Percentiles rank a stretch among this genome's conserved stretches.
Evolutionary conservation across 2,113 vertebrate genomes (phyloP).

Genomic region (Hippopotamus amphibius): DNA sequence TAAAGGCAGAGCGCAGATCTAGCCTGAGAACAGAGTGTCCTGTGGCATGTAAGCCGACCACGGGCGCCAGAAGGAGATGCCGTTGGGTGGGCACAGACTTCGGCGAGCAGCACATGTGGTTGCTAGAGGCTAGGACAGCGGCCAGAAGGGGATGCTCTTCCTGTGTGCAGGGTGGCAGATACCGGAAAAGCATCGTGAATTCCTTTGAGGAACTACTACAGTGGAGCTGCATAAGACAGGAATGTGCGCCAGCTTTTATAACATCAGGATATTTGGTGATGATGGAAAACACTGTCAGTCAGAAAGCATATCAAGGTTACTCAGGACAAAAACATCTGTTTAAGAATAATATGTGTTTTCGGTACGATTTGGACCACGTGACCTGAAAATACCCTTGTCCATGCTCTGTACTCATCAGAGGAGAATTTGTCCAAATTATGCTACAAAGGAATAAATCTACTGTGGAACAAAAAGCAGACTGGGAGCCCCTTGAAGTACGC

Average conservation of each 20-base stretch:
- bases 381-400: rapidly evolving
- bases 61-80: rapidly evolving
- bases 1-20: too few species aligned
- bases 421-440: neutral
- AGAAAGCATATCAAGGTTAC: neutral
- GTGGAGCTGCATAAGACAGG: rapidly evolving
- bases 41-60: rapidly evolving
- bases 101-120: too few species aligned
- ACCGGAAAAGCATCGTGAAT: rapidly evolving
- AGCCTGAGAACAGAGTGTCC: neutral
- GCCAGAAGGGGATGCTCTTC: rapidly evolving
- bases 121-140: rapidly evolving
- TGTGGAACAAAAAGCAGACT: too few species aligned
- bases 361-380: rapidly evolving
- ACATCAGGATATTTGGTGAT: neutral
- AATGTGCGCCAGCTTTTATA: too few species aligned
- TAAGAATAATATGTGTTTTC: rapidly evolving
- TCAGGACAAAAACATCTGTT: too few species aligned
- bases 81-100: rapidly evolving
- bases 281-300: too few species aligned
- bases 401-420: neutral
- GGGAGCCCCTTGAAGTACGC: too few species aligned
- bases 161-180: rapidly evolving
- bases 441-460: neutral
- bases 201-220: rapidly evolving